Base-by-base conservation (phyloP, 92 coral and sea anemone species). In the Parazoanthus swiftii region DNA sequence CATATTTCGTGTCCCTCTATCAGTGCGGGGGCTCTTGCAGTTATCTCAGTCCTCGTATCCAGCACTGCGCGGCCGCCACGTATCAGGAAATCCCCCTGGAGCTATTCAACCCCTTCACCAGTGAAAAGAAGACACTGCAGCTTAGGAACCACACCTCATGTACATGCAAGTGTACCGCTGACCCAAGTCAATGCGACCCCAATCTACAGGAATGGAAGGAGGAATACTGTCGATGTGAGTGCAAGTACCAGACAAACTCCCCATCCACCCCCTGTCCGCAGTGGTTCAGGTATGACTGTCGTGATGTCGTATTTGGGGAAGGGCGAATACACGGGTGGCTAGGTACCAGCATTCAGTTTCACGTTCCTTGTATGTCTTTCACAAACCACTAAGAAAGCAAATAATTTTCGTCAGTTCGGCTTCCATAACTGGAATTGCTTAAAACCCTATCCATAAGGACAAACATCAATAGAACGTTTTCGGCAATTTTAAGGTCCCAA, bases 1-100 rank as follows among this genome's bases (percentile, higher is more conserved):
- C 85, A 71, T 81, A 81, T 38, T 81, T 56, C 70, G 85, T 81
- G 3, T 81, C 85, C 29, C 21, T 81, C 25, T 13, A 58, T 50
- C 72, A 81, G 33, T 81, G 85, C 8, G 72, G 50, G 2, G 85
- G 85, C 20, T 81, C 85, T 35, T 81, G 85, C 18, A 81, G 71
- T 5, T 7, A 5, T 20, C 3, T 29, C 14, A 81, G 85, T 58
- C 85, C 85, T 35, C 72, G 5, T 26, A 56, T 81, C 44, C 72
- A 81, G 85, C 85, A 81, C 4, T 81, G 85, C 33, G 18, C 73
- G 9, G 85, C 85, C 38, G 70, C 68, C 15, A 56, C 29, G 25
- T 81, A 56, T 42, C 37, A 81, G 39, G 46, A 15, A 7, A 56
- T 81, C 73, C 29, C 50, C 25, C 48, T 56, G 85, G 85, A 58